A percentile compares a stretch with the other conserved stretches of the same genome.
These are phyloP conservation scores for Himalopsyche kuldschensis DNA, from an alignment of 2,888 invertebrate species.

Conservation along the genomic window DNA sequence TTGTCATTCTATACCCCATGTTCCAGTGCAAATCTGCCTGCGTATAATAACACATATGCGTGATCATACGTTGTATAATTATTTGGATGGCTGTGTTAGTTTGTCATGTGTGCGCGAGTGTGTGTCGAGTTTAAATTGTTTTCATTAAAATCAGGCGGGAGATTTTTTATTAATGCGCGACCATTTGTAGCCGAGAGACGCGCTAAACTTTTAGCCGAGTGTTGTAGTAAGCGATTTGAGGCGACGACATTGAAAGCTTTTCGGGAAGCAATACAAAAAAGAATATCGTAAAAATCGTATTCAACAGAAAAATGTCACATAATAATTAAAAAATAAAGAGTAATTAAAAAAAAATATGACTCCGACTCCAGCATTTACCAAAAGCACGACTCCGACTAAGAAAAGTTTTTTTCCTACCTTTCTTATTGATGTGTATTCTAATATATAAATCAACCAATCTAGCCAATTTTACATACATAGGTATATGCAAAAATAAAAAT, in stretches of 20 bases:
- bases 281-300: too few relatives aligned
- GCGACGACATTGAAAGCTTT: background rate
- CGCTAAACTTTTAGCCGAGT: background rate
- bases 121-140: constrained; percentile 22
- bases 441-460: too few relatives aligned
- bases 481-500: too few relatives aligned
- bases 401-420: too few relatives aligned
- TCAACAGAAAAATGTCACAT: too few relatives aligned
- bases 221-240: background rate
- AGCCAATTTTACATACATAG: too few relatives aligned
- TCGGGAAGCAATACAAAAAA: background rate
- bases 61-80: background rate
- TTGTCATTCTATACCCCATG: background rate
- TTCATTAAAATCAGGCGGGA: constrained; percentile 20
- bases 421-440: too few relatives aligned
- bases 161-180: constrained; percentile 35
- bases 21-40: background rate
- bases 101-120: background rate
- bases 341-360: too few relatives aligned
- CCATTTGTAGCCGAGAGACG: constrained; percentile 31
- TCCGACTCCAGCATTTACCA: too few relatives aligned
- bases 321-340: too few relatives aligned
- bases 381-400: too few relatives aligned
- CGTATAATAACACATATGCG: background rate
- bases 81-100: background rate